Evolutionary conservation across 2,888 invertebrate genomes (phyloP), one percentile per base, ranked within the genome.

Genomic region (Celastrina argiolus): DNA sequence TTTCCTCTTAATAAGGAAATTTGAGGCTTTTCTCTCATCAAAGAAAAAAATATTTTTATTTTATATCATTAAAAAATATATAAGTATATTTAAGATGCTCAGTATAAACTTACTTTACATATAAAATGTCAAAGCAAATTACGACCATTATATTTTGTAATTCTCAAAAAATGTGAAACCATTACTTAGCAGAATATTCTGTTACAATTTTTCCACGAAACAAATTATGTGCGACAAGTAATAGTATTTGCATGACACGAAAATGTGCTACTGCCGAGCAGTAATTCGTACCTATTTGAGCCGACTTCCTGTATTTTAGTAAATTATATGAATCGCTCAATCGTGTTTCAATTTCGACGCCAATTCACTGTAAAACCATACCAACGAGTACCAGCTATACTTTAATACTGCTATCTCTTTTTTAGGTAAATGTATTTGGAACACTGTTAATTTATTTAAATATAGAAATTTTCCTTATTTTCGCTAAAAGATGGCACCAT

Each of bases 131-230:
- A 26, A 26, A 51, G 63, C 64, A 45, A 59, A 31, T 67, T 64
- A 65, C 63, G 65, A 65, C 68, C 67, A 68, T 64, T 69, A 69
- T 34, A 31, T 51, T 51, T 64, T 51, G 34, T 26, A 26, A 51
- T 51, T 26, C 51, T 22, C 6, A 12, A 61, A 61, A 58, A 61
- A 12, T 26, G 18, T 14, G 12, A 22, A 8, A 26, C 28, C 26
- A 31, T 31, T 58, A 31, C 31, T 28, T 26, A 22, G 7, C 12
- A 31, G 14, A 61, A 39, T 36, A 61, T 61, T 39, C 16, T 36
- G 34, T 59, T 34, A 59, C 59, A 12, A 16, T 18, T 59, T 61
- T 39, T 16, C 8, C 22, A 26, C 10, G 39, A 61, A 61, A 36
- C 18, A 59, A 61, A 61, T 61, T 61, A 39, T 26, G n/a, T 18